Percentiles rank a stretch among this genome's conserved stretches.
Conservation (phyloP, 2,797 vertebrate genomes). For the Arnoldichthys spilopterus region DNA sequence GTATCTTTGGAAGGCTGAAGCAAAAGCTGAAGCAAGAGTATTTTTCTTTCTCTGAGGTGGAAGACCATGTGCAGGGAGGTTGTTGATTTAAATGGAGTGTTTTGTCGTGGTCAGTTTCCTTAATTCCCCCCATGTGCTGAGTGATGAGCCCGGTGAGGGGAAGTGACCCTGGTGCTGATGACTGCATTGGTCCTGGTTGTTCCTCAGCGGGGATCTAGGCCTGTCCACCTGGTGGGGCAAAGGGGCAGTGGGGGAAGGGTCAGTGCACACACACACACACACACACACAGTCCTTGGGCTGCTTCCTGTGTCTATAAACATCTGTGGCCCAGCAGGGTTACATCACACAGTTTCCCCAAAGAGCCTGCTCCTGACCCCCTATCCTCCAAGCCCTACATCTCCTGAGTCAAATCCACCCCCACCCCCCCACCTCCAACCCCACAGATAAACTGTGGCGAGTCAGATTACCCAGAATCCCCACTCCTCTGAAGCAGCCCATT, state of each 20-base stretch:
- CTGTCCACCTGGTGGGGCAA: slow-evolving; percentile 52
- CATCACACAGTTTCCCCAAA: slow-evolving; percentile 51
- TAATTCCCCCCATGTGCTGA: slow-evolving; percentile 39
- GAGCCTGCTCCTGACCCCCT: slow-evolving; percentile 45
- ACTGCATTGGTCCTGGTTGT: slow-evolving; percentile 24
- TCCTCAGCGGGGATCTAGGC: slow-evolving; percentile 46
- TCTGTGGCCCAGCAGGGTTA: slow-evolving; percentile 58
- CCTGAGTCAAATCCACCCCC: slow-evolving; percentile 20
- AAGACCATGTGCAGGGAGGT: slow-evolving; percentile 10
- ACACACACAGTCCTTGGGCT: slow-evolving; percentile 1
- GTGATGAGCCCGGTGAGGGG: slow-evolving; percentile 38
- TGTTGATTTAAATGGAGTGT: slow-evolving; percentile 37
- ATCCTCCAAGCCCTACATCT: slow-evolving; percentile 26
- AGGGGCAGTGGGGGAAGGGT: slow-evolving; percentile 44
- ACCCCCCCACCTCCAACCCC: slow-evolving; percentile 18
- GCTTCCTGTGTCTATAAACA: slow-evolving; percentile 57
- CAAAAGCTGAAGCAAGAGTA: slow-evolving; percentile 13
- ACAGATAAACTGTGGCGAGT: slow-evolving; percentile 58
- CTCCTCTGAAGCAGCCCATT: slow-evolving; percentile 56
- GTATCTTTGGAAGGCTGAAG: background rate
- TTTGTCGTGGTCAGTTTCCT: slow-evolving; percentile 47
- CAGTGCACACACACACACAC: background rate
- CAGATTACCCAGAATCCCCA: slow-evolving; percentile 54
- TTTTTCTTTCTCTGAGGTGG: background rate
- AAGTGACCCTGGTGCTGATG: slow-evolving; percentile 28